Percentiles rank a stretch among this genome's conserved stretches.
Conservation (phyloP, 2,888 invertebrate species). For the Abrostola tripartita region DNA sequence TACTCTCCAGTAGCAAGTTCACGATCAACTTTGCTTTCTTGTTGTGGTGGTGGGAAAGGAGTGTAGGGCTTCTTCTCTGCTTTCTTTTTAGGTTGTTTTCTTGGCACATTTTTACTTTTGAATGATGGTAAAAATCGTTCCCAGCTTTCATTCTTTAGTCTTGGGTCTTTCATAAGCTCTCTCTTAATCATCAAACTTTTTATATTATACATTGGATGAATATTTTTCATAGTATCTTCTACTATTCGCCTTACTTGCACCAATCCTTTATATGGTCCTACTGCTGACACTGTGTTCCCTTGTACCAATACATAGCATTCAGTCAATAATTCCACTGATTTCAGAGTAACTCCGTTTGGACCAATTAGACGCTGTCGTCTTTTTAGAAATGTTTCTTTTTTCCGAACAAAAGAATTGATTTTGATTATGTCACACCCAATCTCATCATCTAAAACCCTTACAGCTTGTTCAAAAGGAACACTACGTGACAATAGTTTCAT, state of each 20-base stretch:
- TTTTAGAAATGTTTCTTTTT: constrained; percentile 98
- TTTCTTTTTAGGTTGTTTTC: constrained; percentile 96
- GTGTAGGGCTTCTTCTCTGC: constrained; percentile 97
- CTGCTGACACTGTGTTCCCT: constrained; percentile 98
- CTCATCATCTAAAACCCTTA: constrained; percentile 95
- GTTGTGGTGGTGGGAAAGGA: constrained; percentile 98
- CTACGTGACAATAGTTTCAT: constrained; percentile 98
- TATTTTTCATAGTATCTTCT: constrained; percentile 99
- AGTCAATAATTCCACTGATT: constrained; percentile 98
- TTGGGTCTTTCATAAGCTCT: constrained; percentile 97
- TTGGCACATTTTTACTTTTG: constrained; percentile 95
- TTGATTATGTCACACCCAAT: constrained; percentile 98
- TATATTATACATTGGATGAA: constrained; percentile 99
- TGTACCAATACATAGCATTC: constrained; percentile 99
- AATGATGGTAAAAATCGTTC: constrained; percentile 98
- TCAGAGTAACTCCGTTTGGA: constrained; percentile 99
- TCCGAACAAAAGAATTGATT: constrained; percentile 96
- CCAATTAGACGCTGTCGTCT: constrained; percentile 98
- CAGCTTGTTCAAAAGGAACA: constrained; percentile 98
- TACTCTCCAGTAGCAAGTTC: constrained; percentile 98
- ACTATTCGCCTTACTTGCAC: constrained; percentile 96
- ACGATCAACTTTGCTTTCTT: constrained; percentile 97
- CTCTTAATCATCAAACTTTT: constrained; percentile 99
- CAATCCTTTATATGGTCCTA: constrained; percentile 98
- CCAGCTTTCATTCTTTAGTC: constrained; percentile 98